Percentiles rank a stretch among this genome's conserved stretches.
These are phyloP conservation scores for Tipula confusa DNA, from an alignment of 2,888 invertebrate genomes.

Conservation along the genomic window DNA sequence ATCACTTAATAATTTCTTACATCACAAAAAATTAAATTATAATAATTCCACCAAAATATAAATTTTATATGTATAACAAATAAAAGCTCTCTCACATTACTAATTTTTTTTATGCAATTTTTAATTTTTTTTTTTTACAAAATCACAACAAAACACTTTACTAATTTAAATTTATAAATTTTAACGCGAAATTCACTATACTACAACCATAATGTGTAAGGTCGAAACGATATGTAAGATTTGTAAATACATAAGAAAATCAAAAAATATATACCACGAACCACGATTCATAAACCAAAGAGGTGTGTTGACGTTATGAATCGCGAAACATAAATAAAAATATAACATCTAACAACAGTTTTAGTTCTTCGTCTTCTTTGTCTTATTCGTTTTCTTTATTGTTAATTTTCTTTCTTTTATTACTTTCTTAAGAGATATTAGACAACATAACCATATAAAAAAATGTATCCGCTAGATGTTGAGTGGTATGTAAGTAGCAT, in stretches of 20 bases:
- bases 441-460: not conserved
- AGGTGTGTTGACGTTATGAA: constrained; percentile 27
- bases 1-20: not conserved
- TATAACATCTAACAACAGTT: constrained; percentile 26
- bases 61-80: not conserved
- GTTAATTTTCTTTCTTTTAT: constrained; percentile 13
- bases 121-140: not conserved
- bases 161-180: not conserved
- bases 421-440: not conserved
- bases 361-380: not conserved
- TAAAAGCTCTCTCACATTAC: constrained; percentile 8
- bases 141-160: not conserved
- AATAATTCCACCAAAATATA: not conserved
- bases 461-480: constrained; percentile 14
- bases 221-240: no score
- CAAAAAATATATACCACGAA: not conserved
- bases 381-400: not conserved
- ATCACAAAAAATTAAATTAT: not conserved
- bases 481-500: not conserved
- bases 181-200: not conserved
- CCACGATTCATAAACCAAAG: not conserved
- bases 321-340: constrained; percentile 31
- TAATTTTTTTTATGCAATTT: not conserved
- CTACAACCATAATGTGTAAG: not conserved
- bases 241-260: no score